phyloP scores from a whole-genome alignment of 2,888 invertebrate species.

The Malachius bipustulatus region DNA sequence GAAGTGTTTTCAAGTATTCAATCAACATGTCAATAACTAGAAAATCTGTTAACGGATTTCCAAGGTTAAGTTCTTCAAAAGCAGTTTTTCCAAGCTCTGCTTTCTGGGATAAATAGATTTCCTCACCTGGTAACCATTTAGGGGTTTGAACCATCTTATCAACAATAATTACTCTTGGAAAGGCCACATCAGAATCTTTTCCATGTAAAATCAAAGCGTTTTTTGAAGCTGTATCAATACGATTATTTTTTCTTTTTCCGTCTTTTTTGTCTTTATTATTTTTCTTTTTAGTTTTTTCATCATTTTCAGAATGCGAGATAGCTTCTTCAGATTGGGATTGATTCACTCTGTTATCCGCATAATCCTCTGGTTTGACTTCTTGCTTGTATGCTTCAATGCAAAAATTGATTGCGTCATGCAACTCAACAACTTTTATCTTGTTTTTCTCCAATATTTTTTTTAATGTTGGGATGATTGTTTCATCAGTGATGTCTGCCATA shows the following conservation, averaged over 20 bases:
- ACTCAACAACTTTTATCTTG: conserved; percentile 28
- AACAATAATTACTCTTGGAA: too few relatives aligned
- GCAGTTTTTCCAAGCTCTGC: conserved; percentile 46
- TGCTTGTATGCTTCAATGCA: conserved; percentile 43
- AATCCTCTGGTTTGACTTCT: conserved; percentile 41
- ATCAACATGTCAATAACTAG: conserved; percentile 46
- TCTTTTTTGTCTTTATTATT: conserved; percentile 23
- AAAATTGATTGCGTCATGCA: conserved; percentile 42
- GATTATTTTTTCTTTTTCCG: conserved; percentile 16
- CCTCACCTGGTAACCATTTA: conserved; percentile 45
- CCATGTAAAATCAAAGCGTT: conserved; percentile 1
- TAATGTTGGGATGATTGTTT: conserved; percentile 23
- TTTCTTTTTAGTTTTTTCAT: conserved; percentile 35
- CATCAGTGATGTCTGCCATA: conserved; percentile 28
- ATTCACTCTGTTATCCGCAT: conserved; percentile 35
- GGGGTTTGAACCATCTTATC: conserved; percentile 50
- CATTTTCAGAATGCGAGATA: conserved; percentile 31
- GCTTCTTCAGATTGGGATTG: conserved; percentile 23
- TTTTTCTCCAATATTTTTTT: conserved; percentile 26
- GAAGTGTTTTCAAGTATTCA: conserved; percentile 45
- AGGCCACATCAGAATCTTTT: too few relatives aligned
- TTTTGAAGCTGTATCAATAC: conserved; percentile 8
- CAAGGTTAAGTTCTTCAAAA: conserved; percentile 42
- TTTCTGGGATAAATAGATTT: conserved; percentile 38
- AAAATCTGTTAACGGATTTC: conserved; percentile 38